Base-by-base conservation (phyloP, 30 jellyfish, hydroid and myxozoan genomes). In the Haliclystus octoradiatus region DNA sequence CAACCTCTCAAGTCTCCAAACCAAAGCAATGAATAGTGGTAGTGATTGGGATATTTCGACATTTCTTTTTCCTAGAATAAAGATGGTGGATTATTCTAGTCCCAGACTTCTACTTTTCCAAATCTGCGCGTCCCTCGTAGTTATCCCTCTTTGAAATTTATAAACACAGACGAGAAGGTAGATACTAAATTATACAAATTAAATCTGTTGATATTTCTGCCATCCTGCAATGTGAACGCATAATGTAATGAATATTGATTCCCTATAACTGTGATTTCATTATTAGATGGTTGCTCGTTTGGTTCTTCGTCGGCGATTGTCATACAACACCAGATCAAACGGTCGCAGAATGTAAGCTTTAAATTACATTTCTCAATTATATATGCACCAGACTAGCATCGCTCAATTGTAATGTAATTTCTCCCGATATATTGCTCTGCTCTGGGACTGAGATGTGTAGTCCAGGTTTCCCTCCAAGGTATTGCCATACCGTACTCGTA, bases 261-360 rank as follows among this genome's bases (percentile, higher is more conserved):
- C 19, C 9, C 57, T 19, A 40, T 5, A 19, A 5, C 57, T 40
- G 19, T 40, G 57, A 40, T 5, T 40, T 40, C 9, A 5, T 5
- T 70, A 67, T 24, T 74, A 87, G 96, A 87, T 87, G 96, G 96
- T 78, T 51, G 47, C 68, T 51, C 92, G 98, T 14, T 52, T 89
- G 22, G 94, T 78, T 29, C 93, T 89, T 33, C 93, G 98, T 14
- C 70, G 98, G 22, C 84, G 98, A 52, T 80, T 89, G 29, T 89
- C 98, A 15, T 89, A 89, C 92, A 89, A 89, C 88, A 81, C 98
- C 69, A 83, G 69, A 74, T 89, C 98, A 19, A 89, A 89, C 85
- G 66, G 89, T 60, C 73, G 95, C 26, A 82, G 95, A 77, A 74
- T 89, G 98, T 89, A 63, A 87, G 96, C 52, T 25, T 23, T 62